Evolutionary conservation across 2,113 vertebrate species (phyloP), one percentile per base, ranked within the genome.

Genomic region (Vulpes ferrilata): DNA sequence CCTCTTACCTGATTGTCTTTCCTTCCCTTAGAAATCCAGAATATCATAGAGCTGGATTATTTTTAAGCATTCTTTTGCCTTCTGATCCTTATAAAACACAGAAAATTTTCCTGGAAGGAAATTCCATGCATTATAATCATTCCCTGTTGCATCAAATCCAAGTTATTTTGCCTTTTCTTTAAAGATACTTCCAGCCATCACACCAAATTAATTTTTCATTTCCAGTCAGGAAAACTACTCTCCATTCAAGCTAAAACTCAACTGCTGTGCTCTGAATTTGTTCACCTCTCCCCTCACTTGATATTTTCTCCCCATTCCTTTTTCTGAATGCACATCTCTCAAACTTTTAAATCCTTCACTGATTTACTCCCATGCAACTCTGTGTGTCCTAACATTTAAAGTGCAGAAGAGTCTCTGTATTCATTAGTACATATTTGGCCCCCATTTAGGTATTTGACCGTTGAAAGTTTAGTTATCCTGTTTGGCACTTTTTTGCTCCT

Each of bases 21-120:
- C 48, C 65, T 81, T 87, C 11, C 90, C 32, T 62, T 88, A 78
- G 85, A 88, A 95, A 94, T 27, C 10, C 35, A 73, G 93, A 65
- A 51, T 86, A 67, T 78, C 84, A 71, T 32, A 57, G 76, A 94
- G 35, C 35, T 80, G n/a, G 5, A 62, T 85, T 97, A 73, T 55
- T 96, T 90, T 73, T 57, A 90, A 90, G 59, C 27, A 90, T 96
- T 94, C 65, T 81, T 97, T 93, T 69, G 30, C 32, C 73, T 95
- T 90, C 48, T 88, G 51, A 62, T 95, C 9, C 65, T 94, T 85
- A 95, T 85, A 97, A 94, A 92, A 80, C 79, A 4, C 51, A 86
- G 53, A 80, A 17, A 67, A 64, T 38, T 69, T 88, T 60, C n/a
- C 69, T 74, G 57, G 62, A 88, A 95, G 74, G 11, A 94, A 97